Evolutionary conservation across 2,888 invertebrate genomes (phyloP).

Genomic region (Plagodis dolabraria): DNA sequence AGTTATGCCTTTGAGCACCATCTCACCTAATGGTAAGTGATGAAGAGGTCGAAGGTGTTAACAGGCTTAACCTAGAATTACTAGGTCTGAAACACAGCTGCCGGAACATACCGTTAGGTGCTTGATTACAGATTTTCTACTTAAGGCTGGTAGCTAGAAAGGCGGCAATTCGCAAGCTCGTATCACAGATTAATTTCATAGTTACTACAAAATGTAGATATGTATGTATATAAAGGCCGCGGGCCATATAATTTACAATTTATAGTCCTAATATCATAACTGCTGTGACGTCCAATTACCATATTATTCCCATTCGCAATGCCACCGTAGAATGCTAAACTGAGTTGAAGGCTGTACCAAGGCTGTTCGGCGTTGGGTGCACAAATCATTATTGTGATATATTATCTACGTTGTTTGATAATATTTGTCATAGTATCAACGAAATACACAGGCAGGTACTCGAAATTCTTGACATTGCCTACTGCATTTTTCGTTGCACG

Average conservation of each 20-base stretch:
- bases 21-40: too few species aligned
- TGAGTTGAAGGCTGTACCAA: slow-evolving; percentile 45
- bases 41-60: too few species aligned
- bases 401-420: slow-evolving; percentile 11
- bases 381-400: slow-evolving; percentile 13
- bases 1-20: too few species aligned
- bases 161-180: too few species aligned
- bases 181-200: too few species aligned
- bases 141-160: too few species aligned
- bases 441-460: slow-evolving; percentile 8
- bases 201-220: neutral
- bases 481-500: too few species aligned
- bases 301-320: slow-evolving; percentile 53
- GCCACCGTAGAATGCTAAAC: slow-evolving; percentile 40
- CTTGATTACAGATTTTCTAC: too few species aligned
- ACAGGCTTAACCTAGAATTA: too few species aligned
- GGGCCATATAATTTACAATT: slow-evolving; percentile 34
- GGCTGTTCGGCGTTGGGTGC: slow-evolving; percentile 30
- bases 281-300: slow-evolving; percentile 42
- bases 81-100: too few species aligned
- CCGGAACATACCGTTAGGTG: too few species aligned
- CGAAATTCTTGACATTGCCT: slow-evolving; percentile 2
- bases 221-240: slow-evolving; percentile 5
- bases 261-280: slow-evolving; percentile 34
- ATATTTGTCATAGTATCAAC: slow-evolving; percentile 13